phyloP scores from a whole-genome alignment of 2,113 vertebrate species.

The Tragelaphus strepsiceros region DNA sequence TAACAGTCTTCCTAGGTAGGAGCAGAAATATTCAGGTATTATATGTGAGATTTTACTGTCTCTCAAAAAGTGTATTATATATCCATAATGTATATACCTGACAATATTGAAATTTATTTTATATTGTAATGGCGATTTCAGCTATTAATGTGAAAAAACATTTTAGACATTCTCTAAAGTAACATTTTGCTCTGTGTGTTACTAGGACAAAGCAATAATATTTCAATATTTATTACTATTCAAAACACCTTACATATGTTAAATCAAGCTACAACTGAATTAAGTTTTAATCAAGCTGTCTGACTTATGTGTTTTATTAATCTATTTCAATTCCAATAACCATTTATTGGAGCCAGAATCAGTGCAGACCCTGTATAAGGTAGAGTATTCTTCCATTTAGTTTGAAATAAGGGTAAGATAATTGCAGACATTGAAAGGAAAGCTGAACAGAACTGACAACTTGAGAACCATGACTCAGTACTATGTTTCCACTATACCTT shows the following conservation, averaged over 20 bases:
- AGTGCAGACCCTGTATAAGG: not conserved
- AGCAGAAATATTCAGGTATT: not conserved
- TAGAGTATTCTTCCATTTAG: not conserved
- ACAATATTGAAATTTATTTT: not conserved
- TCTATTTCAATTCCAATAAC: not conserved
- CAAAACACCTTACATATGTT: not conserved
- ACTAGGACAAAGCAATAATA: not conserved
- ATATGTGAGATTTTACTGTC: not conserved
- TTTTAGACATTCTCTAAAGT: not conserved
- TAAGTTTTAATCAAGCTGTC: not conserved
- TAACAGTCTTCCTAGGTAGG: not conserved
- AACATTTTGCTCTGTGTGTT: not conserved
- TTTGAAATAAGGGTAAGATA: not conserved
- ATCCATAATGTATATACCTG: not conserved
- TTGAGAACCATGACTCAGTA: not conserved
- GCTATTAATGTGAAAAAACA: not conserved
- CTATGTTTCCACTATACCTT: not conserved
- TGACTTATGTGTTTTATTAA: conserved; percentile 10
- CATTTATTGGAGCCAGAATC: not conserved
- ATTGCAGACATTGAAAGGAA: not conserved
- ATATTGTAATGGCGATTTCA: not conserved
- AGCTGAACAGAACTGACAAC: not conserved
- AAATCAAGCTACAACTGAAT: not conserved
- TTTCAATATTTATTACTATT: not conserved
- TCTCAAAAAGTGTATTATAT: not conserved